phyloP scores from a whole-genome alignment of 2,888 invertebrate genomes.

The Mesochorus sp. region DNA sequence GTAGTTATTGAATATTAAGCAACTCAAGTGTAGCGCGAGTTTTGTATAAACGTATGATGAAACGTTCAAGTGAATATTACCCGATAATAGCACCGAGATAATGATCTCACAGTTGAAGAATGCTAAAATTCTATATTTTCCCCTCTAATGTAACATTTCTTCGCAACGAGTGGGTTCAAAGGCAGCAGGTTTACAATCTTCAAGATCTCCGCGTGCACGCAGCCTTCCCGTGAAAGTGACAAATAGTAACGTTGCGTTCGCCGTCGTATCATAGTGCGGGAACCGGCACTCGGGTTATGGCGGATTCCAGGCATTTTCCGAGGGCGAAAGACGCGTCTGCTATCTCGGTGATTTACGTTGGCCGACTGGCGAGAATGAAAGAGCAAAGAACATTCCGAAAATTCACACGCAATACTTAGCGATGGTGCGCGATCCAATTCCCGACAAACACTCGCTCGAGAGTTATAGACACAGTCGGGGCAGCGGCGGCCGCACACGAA shows the following conservation, averaged over 20 bases:
- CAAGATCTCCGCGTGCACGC: background rate
- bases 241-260: background rate
- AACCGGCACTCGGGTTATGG: background rate
- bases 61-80: too few relatives aligned
- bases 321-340: conserved; percentile 42
- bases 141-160: background rate
- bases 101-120: too few relatives aligned
- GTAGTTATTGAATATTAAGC: too few relatives aligned
- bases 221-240: background rate
- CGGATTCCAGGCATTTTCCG: conserved; percentile 41
- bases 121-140: too few relatives aligned
- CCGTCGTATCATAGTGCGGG: too few relatives aligned
- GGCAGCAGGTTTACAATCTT: background rate
- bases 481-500: background rate
- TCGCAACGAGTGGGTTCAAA: background rate
- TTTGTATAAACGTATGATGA: too few relatives aligned
- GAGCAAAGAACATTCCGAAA: conserved; percentile 42
- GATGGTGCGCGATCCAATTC: conserved; percentile 1
- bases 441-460: background rate
- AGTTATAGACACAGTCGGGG: background rate
- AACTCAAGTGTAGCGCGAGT: too few relatives aligned
- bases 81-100: too few relatives aligned
- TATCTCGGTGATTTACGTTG: conserved; percentile 50
- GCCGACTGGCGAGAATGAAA: conserved; percentile 16
- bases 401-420: conserved; percentile 9